Evolutionary conservation across 37 sponge, comb jelly and placozoan species (phyloP).

Genomic region (Agelas oroides): DNA sequence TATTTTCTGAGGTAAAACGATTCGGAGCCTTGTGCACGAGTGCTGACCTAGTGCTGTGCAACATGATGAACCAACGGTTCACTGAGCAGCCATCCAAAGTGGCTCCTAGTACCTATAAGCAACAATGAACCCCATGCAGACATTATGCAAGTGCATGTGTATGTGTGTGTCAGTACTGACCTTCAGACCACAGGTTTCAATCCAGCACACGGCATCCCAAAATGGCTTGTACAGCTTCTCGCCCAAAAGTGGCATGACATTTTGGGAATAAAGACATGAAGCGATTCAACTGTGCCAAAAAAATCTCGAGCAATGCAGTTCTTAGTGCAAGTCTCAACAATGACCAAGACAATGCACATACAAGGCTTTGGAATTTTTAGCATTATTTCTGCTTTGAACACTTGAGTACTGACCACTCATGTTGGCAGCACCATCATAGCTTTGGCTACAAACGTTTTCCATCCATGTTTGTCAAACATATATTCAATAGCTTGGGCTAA

Average conservation of each 20-base stretch:
- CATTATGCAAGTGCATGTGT: constrained; percentile 2
- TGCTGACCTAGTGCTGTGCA: neutral
- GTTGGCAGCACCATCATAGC: constrained; percentile 7
- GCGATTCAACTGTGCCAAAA: neutral
- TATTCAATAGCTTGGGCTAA: neutral
- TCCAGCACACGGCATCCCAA: constrained; percentile 34
- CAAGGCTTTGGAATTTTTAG: too few relatives aligned
- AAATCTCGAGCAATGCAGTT: constrained; percentile 3
- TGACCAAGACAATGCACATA: too few relatives aligned
- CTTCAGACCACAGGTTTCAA: constrained; percentile 28
- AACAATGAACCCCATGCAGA: neutral
- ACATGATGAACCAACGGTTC: neutral
- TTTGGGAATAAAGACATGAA: neutral
- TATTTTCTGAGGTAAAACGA: neutral
- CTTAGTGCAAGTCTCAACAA: neutral
- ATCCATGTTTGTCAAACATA: neutral
- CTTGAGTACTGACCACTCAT: constrained; percentile 23
- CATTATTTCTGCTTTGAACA: too few relatives aligned
- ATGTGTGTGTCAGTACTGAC: constrained; percentile 1
- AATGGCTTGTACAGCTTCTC: neutral
- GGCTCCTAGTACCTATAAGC: neutral
- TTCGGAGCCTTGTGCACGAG: too few relatives aligned
- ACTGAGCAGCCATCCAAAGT: constrained; percentile 12
- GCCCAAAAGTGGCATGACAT: neutral
- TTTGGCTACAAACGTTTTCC: constrained; percentile 5